Conservation (phyloP, 2,888 invertebrate species). For the Drosophila mettleri region DNA sequence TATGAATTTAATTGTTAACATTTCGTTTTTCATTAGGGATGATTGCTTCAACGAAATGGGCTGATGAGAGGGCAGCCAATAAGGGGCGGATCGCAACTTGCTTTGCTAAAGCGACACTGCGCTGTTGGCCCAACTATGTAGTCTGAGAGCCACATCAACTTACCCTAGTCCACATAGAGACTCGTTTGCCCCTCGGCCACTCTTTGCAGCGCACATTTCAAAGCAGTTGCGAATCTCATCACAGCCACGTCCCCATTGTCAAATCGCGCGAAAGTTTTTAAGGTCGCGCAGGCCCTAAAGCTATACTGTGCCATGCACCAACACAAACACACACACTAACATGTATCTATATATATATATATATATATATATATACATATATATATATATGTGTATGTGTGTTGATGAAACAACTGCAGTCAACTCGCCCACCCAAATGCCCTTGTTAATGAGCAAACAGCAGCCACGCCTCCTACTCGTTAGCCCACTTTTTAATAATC, state of each 20-base stretch:
- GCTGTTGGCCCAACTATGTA: background rate
- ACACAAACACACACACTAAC: too few species aligned
- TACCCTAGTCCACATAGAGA: constrained; percentile 33
- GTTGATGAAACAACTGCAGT: constrained; percentile 4
- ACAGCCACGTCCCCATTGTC: constrained; percentile 53
- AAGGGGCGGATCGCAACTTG: background rate
- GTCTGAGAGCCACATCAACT: constrained; percentile 28
- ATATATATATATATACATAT: background rate
- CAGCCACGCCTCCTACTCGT: constrained; percentile 7
- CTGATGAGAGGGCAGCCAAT: background rate
- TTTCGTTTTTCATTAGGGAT: background rate
- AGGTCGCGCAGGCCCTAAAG: constrained; percentile 47
- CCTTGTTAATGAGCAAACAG: constrained; percentile 33
- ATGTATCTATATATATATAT: too few species aligned
- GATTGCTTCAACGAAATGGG: background rate
- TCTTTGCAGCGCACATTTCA: constrained; percentile 21
- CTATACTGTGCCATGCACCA: constrained; percentile 11
- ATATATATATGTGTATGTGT: background rate
- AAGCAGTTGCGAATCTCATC: constrained; percentile 43
- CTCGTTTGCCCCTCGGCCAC: constrained; percentile 25
- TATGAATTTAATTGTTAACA: background rate
- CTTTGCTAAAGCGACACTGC: background rate
- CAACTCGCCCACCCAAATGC: constrained; percentile 13
- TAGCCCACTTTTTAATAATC: constrained; percentile 17
- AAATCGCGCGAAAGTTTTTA: constrained; percentile 70